A percentile compares a stretch with the other conserved stretches of the same genome.
Conservation (phyloP, 2,888 invertebrate species). For the Timema podura region DNA sequence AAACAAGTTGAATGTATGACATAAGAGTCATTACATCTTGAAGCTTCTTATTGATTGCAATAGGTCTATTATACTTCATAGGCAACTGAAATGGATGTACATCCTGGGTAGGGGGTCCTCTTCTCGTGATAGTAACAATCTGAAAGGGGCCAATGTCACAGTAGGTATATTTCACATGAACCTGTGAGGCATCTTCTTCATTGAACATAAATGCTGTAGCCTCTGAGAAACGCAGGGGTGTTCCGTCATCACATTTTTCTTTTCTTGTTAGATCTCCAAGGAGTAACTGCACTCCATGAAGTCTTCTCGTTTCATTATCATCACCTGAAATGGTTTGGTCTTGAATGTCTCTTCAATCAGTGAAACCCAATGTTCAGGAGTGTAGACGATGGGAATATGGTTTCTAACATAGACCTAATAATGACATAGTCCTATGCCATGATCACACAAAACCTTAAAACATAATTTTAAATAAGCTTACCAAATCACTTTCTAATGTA, state of each 20-base stretch:
- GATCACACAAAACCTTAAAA: too few relatives aligned
- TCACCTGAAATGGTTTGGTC: not conserved
- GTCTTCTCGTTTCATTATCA: not conserved
- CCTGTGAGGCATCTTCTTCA: not conserved
- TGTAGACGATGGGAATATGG: not conserved
- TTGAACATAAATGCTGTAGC: slow-evolving; percentile 9
- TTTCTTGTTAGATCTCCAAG: not conserved
- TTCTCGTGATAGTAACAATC: not conserved
- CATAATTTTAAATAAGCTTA: too few relatives aligned
- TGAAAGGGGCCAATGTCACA: not conserved
- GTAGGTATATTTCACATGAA: slow-evolving; percentile 1
- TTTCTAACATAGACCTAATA: too few relatives aligned
- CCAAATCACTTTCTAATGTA: too few relatives aligned
- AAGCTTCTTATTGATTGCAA: too few relatives aligned
- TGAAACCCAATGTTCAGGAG: slow-evolving; percentile 1
- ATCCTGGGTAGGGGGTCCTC: not conserved
- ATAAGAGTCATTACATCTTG: too few relatives aligned
- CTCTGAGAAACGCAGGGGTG: not conserved
- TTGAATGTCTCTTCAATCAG: not conserved
- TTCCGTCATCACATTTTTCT: not conserved
- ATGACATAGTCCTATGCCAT: too few relatives aligned
- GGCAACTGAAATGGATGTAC: not conserved
- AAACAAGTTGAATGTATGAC: too few relatives aligned
- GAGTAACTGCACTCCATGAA: not conserved
- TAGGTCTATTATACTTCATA: too few relatives aligned